Conservation (phyloP, 2,888 invertebrate genomes). For the Lochmaea capreae region DNA sequence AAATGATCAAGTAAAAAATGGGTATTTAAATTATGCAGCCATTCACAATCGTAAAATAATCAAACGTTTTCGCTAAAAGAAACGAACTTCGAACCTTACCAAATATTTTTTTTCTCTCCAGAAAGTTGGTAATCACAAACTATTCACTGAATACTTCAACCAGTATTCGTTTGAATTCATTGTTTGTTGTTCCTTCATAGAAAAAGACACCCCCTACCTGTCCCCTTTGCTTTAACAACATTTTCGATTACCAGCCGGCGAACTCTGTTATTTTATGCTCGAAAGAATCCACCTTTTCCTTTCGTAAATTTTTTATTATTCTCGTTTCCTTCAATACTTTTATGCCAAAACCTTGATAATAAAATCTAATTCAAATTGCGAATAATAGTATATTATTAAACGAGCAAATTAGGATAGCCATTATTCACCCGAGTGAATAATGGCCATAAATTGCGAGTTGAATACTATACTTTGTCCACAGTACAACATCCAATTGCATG, state of each 20-base stretch:
- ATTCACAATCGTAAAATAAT: too few species aligned
- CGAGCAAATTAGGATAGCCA: too few species aligned
- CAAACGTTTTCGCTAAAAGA: too few species aligned
- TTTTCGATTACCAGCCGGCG: neutral
- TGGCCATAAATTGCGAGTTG: too few species aligned
- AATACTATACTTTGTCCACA: too few species aligned
- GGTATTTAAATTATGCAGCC: too few species aligned
- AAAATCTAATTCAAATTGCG: neutral
- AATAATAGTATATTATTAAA: too few species aligned
- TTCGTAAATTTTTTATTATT: neutral
- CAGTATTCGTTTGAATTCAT: neutral
- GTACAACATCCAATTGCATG: too few species aligned
- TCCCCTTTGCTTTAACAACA: neutral
- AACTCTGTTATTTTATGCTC: conserved; percentile 4
- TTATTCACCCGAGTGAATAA: too few species aligned
- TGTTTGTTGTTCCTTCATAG: neutral
- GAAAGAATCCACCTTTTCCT: neutral
- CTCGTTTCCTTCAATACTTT: neutral
- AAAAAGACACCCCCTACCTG: neutral
- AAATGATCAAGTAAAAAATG: too few species aligned
- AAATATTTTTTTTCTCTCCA: too few species aligned
- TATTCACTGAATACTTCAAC: neutral
- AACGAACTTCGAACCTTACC: too few species aligned
- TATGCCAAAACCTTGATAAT: neutral
- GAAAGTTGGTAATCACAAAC: neutral